Evolutionary conservation across 2,797 vertebrate species (phyloP).

Genomic region (Cyprinella venusta): DNA sequence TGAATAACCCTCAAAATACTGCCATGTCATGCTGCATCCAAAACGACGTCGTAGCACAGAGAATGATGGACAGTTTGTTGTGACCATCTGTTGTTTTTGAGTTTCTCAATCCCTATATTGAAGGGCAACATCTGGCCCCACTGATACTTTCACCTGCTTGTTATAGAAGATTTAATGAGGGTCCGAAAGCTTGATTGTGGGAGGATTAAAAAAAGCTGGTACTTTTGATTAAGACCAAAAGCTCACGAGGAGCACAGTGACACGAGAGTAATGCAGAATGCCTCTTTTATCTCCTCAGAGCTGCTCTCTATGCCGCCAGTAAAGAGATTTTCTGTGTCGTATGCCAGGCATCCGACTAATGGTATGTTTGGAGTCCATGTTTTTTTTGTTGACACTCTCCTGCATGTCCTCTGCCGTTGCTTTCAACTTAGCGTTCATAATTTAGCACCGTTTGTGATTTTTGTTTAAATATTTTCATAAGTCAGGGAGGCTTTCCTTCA

Average conservation of each 20-base stretch:
- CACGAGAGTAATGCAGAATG: conserved; percentile 80
- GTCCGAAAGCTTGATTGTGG: not conserved
- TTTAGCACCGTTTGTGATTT: conserved; percentile 39
- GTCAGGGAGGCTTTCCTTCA: conserved; percentile 42
- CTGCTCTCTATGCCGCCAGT: conserved; percentile 98
- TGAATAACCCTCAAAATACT: conserved; percentile 42
- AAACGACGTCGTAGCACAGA: not conserved
- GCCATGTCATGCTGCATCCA: conserved; percentile 52
- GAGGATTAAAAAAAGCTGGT: not conserved
- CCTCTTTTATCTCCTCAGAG: conserved; percentile 97
- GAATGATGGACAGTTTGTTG: conserved; percentile 25
- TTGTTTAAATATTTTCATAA: conserved; percentile 5
- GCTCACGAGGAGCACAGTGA: conserved; percentile 25
- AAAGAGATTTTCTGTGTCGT: conserved; percentile 99
- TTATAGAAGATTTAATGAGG: conserved; percentile 8
- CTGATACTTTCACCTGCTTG: conserved; percentile 19
- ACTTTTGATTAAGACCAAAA: not conserved
- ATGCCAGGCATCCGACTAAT: conserved; percentile 99
- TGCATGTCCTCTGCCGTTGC: conserved; percentile 77
- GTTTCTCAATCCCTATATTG: not conserved
- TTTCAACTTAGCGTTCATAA: conserved; percentile 30
- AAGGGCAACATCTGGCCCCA: conserved; percentile 8
- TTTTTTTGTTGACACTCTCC: conserved; percentile 70
- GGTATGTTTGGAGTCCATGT: conserved; percentile 90
- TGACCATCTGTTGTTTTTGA: conserved; percentile 12